Base-by-base conservation (phyloP, 2,113 vertebrate genomes). In the Ivindomyrus marchei region DNA sequence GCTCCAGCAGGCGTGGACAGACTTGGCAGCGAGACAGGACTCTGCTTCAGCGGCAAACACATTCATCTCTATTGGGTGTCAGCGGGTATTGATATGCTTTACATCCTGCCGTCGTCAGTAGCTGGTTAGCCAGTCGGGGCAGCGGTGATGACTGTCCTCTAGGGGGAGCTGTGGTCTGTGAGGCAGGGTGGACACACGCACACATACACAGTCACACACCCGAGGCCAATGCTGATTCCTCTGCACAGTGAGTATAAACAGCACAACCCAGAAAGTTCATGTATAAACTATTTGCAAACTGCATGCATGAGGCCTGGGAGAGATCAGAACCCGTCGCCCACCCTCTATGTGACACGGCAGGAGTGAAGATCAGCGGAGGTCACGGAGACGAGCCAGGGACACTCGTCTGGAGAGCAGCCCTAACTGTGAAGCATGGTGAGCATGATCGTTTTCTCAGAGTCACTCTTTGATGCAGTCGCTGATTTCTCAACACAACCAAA, bases 381-480 rank as follows among this genome's bases (percentile, higher is more conserved):
- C 58, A 1, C 84, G 36, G 56, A 90, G 83, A 27, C 58, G n/a
- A 15, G 42, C 74, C 49, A 50, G 50, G 36, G 89, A 56, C 36
- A 58, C 74, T 19, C 50, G 50, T 50, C 77, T 56, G 74, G 89
- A 89, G 36, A 84, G 74, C 77, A 36, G 49, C 31, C 50, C 74
- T 84, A 89, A 89, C 89, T 89, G 88, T 84, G 88, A 89, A 83
- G 74, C 74, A n/a, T 89, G 74, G 89, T 89, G 89, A 89, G 89
- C 27, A 49, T 74, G 84, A 49, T n/a, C 24, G 1, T 49, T n/a
- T 27, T 46, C 27, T 70, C 62, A 13, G 58, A 62, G n/a, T 66
- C n/a, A 1, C n/a, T 66, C n/a, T 62, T n/a, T 66, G 58, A 66
- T n/a, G 24, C n/a, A 66, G 58, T 66, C 24, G 24, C 58, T 27